phyloP scores from a whole-genome alignment of 2,797 vertebrate genomes.

The Microctenopoma stevenorrisi region DNA sequence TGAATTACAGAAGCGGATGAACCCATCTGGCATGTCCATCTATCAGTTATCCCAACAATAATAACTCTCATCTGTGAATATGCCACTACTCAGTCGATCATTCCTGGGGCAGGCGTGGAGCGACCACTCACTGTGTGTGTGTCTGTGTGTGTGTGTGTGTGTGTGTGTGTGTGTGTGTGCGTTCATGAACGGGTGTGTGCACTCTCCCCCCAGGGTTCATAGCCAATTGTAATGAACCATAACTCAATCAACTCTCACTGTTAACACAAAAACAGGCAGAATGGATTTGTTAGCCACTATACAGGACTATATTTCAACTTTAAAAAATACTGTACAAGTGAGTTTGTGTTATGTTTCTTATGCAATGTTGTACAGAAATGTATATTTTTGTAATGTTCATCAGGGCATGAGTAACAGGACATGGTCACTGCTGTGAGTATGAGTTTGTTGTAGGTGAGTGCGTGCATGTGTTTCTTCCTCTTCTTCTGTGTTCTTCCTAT shows the following conservation, averaged over 20 bases:
- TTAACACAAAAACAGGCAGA: constrained; percentile 65
- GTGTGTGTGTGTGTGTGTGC: constrained; percentile 38
- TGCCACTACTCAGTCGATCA: constrained; percentile 66
- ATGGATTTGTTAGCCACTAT: constrained; percentile 47
- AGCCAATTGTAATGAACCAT: constrained; percentile 76
- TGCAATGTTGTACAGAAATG: constrained; percentile 86
- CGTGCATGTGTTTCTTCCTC: constrained; percentile 59
- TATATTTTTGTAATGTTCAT: constrained; percentile 87
- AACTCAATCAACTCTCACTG: constrained; percentile 62
- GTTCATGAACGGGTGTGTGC: constrained; percentile 25
- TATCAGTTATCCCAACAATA: constrained; percentile 27
- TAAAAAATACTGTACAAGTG: constrained; percentile 45
- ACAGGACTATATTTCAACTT: constrained; percentile 47
- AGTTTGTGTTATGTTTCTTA: constrained; percentile 80
- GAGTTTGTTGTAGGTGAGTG: constrained; percentile 41
- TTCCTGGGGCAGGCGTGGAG: constrained; percentile 69
- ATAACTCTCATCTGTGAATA: constrained; percentile 79
- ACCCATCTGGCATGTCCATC: constrained; percentile 65
- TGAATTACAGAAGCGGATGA: neutral
- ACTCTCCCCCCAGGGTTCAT: constrained; percentile 43
- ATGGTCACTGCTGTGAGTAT: constrained; percentile 70
- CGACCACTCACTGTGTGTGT: constrained; percentile 78
- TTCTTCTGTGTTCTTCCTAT: constrained; percentile 77
- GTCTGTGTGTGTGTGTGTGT: constrained; percentile 26
- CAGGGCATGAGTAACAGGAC: constrained; percentile 81